phyloP scores from a whole-genome alignment of 2,888 invertebrate species.

The Electrophaes corylata region DNA sequence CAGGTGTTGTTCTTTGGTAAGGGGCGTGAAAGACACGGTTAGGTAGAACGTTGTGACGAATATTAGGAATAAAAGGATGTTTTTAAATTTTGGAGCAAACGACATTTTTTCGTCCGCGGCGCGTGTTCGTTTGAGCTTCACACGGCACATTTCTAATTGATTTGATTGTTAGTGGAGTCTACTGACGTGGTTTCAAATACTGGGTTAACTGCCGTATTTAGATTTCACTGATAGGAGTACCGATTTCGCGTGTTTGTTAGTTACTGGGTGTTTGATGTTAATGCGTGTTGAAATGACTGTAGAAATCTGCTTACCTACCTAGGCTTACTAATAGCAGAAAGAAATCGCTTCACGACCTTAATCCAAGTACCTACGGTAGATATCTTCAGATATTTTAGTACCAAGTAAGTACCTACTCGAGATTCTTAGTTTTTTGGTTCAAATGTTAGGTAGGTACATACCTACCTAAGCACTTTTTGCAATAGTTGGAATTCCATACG shows the following conservation, averaged over 20 bases:
- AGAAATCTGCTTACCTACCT: neutral
- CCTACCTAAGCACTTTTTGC: no score
- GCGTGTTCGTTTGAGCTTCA: constrained; percentile 48
- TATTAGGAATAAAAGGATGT: constrained; percentile 47
- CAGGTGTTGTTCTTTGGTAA: constrained; percentile 70
- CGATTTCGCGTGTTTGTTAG: constrained; percentile 4
- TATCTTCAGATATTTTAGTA: no score
- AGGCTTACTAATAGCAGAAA: no score
- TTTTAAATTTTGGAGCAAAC: constrained; percentile 28
- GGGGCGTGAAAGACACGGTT: constrained; percentile 60
- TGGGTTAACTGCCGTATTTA: constrained; percentile 29
- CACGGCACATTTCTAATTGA: constrained; percentile 41
- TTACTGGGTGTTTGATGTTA: neutral
- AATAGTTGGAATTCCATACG: no score
- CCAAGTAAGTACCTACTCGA: no score
- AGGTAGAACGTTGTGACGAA: constrained; percentile 52
- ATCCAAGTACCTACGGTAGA: no score
- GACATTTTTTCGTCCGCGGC: constrained; percentile 47
- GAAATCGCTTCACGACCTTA: no score
- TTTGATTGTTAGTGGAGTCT: constrained; percentile 55
- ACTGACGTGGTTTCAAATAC: constrained; percentile 36
- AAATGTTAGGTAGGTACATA: no score
- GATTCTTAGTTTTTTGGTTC: no score
- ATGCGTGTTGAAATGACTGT: neutral
- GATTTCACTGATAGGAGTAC: constrained; percentile 13